phyloP scores from a whole-genome alignment of 2,113 vertebrate species.

The Nanger granti region DNA sequence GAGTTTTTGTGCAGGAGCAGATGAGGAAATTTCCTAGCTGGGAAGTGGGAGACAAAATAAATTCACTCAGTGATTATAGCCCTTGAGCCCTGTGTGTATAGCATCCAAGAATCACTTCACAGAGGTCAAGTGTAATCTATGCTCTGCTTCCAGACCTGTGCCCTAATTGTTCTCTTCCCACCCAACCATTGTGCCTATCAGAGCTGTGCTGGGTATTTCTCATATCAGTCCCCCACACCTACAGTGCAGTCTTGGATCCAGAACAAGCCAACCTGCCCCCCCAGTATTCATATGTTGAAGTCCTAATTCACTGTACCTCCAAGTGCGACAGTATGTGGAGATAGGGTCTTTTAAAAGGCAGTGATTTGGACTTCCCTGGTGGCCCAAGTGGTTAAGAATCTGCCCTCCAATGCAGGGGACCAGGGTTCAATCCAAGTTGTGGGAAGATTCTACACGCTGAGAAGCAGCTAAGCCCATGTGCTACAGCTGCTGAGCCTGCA shows the following conservation, averaged over 20 bases:
- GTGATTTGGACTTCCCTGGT: neutral
- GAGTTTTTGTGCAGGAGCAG: neutral
- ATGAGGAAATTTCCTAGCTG: neutral
- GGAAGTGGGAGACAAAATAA: neutral
- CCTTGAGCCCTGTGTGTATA: neutral
- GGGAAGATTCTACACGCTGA: neutral
- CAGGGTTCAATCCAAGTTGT: neutral
- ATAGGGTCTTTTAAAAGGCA: neutral
- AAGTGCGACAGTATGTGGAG: neutral
- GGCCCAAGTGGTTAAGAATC: neutral
- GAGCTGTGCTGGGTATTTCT: neutral
- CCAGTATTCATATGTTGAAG: neutral
- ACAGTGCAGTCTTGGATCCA: neutral
- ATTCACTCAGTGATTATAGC: neutral
- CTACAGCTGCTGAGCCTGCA: neutral
- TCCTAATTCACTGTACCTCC: neutral
- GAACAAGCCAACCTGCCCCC: neutral
- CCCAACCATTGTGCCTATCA: neutral
- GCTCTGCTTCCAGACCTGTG: neutral
- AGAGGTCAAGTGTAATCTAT: neutral
- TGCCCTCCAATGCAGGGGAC: neutral
- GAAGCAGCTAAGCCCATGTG: neutral
- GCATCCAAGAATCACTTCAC: neutral
- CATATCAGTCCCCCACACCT: neutral
- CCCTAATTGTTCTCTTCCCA: neutral